Conservation (phyloP, 2,797 vertebrate genomes). For the Sebastes itinus region DNA sequence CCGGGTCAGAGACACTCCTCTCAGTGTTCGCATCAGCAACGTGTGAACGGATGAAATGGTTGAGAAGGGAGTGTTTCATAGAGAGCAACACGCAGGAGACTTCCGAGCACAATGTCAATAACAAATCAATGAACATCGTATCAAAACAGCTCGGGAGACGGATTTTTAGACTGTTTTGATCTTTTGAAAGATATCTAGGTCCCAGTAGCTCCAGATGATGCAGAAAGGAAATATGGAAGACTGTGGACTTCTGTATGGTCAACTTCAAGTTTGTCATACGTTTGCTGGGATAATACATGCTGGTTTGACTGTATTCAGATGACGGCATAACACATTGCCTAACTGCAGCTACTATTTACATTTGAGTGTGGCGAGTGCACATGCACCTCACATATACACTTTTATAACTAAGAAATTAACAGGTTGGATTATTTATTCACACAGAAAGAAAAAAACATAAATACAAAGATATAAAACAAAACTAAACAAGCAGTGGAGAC, state of each 20-base stretch:
- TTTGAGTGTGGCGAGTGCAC: neutral
- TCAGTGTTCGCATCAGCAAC: conserved; percentile 93
- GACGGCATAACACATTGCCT: conserved; percentile 23
- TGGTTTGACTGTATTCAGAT: neutral
- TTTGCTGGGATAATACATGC: neutral
- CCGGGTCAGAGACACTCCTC: conserved; percentile 67
- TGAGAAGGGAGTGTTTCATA: neutral
- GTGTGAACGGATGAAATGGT: too few species aligned
- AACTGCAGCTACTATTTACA: conserved; percentile 61
- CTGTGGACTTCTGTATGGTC: neutral
- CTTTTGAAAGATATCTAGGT: neutral
- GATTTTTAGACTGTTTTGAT: neutral
- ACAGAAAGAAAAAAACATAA: neutral
- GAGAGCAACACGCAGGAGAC: neutral
- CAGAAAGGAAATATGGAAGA: neutral
- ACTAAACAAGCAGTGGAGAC: neutral
- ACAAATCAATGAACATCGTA: neutral
- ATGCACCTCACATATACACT: fast-evolving
- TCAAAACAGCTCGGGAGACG: neutral
- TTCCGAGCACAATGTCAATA: neutral
- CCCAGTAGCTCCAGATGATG: neutral
- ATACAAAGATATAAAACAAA: neutral
- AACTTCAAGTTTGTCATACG: neutral
- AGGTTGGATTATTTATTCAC: conserved; percentile 7
- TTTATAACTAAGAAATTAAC: neutral